Conservation (phyloP, 2,113 vertebrate species). For the Carettochelys insculpta region DNA sequence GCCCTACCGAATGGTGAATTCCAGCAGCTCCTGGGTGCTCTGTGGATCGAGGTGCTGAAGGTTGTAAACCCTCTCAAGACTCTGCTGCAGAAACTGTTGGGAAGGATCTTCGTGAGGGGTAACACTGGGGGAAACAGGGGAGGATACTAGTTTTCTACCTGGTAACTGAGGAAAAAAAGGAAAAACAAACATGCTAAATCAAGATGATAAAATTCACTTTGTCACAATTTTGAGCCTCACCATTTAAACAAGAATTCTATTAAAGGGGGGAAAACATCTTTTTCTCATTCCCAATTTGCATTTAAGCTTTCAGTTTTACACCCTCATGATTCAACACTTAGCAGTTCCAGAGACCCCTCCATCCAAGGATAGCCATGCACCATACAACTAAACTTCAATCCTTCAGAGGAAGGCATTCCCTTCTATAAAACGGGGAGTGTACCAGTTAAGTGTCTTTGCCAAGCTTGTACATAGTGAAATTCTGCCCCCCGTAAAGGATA, state of each 20-base stretch:
- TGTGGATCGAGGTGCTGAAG: slow-evolving; percentile 91
- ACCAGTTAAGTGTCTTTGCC: not conserved
- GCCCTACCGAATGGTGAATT: slow-evolving; percentile 91
- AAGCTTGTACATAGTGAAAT: not conserved
- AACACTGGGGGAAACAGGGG: slow-evolving; percentile 74
- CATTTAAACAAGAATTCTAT: not conserved
- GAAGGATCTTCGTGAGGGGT: slow-evolving; percentile 87
- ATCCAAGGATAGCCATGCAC: not conserved
- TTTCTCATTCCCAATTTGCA: not conserved
- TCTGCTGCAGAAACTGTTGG: slow-evolving; percentile 93
- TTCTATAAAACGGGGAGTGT: fast-evolving
- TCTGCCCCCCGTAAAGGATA: not conserved
- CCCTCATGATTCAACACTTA: not conserved
- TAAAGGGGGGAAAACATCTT: fast-evolving
- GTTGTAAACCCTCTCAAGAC: slow-evolving; percentile 87
- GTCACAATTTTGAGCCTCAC: fast-evolving
- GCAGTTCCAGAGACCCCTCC: not conserved
- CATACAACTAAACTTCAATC: not conserved
- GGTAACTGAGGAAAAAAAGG: slow-evolving; percentile 80
- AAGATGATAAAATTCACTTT: fast-evolving
- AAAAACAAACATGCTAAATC: not conserved
- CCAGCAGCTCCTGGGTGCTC: slow-evolving; percentile 91
- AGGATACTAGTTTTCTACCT: slow-evolving; percentile 86
- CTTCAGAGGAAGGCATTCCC: not conserved
- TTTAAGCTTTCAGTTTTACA: not conserved